Base-by-base conservation (phyloP, 2,888 invertebrate species). In the Buathra laborator region DNA sequence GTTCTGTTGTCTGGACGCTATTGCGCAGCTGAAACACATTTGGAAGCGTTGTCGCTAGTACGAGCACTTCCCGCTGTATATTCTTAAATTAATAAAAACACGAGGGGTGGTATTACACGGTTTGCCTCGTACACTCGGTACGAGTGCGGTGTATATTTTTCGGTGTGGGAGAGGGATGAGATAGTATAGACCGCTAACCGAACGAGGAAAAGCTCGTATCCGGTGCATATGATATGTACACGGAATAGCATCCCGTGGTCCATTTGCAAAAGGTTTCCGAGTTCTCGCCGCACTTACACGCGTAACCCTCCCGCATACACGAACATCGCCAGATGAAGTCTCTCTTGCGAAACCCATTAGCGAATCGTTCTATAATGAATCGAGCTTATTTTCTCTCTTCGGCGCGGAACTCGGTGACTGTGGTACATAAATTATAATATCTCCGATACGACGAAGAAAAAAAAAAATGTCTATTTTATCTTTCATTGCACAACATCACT, bases 301-400 rank as follows among this genome's bases (percentile, higher is more conserved):
- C 48, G n/a, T 48, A 48, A 10, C 37, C 37, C 9, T 48, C 48
- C 4, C 48, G n/a, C 48, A 48, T 24, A 71, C 71, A 46, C 56
- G 12, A n/a, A 32, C 32, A 29, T 51, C 14, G 70, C n/a, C 29
- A 51, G 51, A 37, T 37, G 37, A 37, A 29, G 43, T 29, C 24
- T 62, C 29, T 32, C 56, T 24, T 32, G 9, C 59, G 68, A 43
- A 48, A 77, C 78, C 83, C 79, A 83, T 83, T 83, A 83, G 83
- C 83, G 80, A 83, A 83, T 83, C 80, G 80, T 83, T 83, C 46
- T 83, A 83, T 83, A 83, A 83, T 83, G 70, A 80, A 83, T 83
- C 83, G 83, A 83, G 80, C 83, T 83, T 80, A 83, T 83, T 75
- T 83, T 79, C 56, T 64, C 56, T 19, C 68, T 48, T 56, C 66